Base-by-base conservation (phyloP, 2,797 vertebrate genomes). In the Pantherophis alleghaniensis region DNA sequence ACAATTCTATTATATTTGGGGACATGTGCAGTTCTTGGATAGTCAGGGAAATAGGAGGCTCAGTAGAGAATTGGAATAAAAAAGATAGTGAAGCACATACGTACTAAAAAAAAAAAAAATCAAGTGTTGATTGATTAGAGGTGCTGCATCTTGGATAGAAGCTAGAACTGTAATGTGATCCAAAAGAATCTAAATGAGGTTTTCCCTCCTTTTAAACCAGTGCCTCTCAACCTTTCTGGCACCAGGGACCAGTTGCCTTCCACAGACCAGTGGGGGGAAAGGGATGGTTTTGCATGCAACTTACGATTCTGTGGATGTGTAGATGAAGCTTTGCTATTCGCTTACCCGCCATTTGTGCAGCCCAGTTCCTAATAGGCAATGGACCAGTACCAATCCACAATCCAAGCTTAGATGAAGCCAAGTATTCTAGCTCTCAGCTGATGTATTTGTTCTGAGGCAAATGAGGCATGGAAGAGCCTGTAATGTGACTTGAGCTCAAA, bases 281-380 rank as follows among this genome's bases (percentile, higher is more conserved):
- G 13, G 24, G 28, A 32, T 69, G 13, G 5, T 69, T 32, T 18
- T 14, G 56, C 56, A 57, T 14, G 14, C 16, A 57, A 57, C 56
- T 14, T 57, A 57, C 55, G 1, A 57, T 57, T 69, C 63, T 69
- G n/a, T 12, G n/a, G 28, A 32, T 32, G 28, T 1, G 1, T n/a
- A 69, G 14, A 69, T 32, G 63, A 66, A 66, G 63, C 63, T 66
- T 66, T 66, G 28, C 28, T 61, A 26, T 24, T 61, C 0, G 13
- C 5, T 69, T 2, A 2, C 13, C n/a, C 0, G 5, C 13, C n/a
- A 32, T 32, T 32, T 69, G 13, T 6, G 13, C 1, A 0, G 28
- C n/a, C 63, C 14, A 69, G 63, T 69, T 69, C 63, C 63, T 69
- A 69, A 69, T 5, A 69, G 28, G 5, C n/a, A 69, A 69, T 16